Base-by-base conservation (phyloP, 2,113 vertebrate genomes). In the Hypocryptadius cinnamomeus region DNA sequence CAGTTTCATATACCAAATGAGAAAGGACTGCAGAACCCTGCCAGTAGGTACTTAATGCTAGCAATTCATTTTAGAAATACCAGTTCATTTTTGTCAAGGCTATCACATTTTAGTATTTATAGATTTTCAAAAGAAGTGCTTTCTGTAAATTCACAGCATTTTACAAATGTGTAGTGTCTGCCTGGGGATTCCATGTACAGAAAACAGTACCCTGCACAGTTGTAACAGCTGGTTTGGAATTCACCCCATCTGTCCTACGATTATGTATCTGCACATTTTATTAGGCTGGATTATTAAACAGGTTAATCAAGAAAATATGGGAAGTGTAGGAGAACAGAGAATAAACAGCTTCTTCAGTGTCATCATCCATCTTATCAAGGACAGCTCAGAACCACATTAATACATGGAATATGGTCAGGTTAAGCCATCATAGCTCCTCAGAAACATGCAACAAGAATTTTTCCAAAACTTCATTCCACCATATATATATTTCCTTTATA, bases 281-380 rank as follows among this genome's bases (percentile, higher is more conserved):
- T 86, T 85, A 73, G 73, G 71, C 72, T 61, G 50, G 74, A 59
- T 83, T 89, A 96, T 85, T 86, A 91, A 90, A 89, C 42, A 91
- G 71, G 83, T 87, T 92, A 92, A 95, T 94, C 50, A 87, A 84
- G 81, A 80, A 91, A 89, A 93, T 73, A 77, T n/a, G 63, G 39
- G 28, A 94, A 69, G 33, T 35, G 12, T 48, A 71, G 54, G 57
- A 93, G 60, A 87, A 65, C 35, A 91, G 45, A 87, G 31, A 84
- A 83, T 63, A 45, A 89, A 76, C 3, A 4, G 50, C 25, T 90
- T 83, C 56, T 92, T 88, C 45, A 40, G 24, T 27, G 37, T 60
- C 61, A 66, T 13, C 64, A 48, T 80, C 53, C 35, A 65, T 54
- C 80, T 72, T 47, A 56, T 39, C 66, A 87, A 79, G 37, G 47